Evolutionary conservation across 2,797 vertebrate genomes (phyloP).

Genomic region (Danio jaintianensis): DNA sequence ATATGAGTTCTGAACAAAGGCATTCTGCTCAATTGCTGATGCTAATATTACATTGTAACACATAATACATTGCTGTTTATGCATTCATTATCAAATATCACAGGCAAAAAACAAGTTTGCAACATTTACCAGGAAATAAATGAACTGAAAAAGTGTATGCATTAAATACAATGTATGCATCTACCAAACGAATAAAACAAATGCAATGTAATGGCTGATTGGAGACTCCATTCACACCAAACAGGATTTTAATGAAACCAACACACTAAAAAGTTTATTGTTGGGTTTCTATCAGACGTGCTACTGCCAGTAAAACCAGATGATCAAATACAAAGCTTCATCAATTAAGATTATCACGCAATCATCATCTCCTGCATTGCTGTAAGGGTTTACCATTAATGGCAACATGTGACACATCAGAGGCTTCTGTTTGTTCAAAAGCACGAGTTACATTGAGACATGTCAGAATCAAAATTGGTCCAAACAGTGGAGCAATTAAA

Average conservation of each 20-base stretch:
- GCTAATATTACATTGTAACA: neutral
- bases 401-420: conserved; percentile 57
- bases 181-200: neutral
- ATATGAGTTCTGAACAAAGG: neutral
- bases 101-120: neutral
- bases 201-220: neutral
- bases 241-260: neutral
- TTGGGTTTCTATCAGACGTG: conserved; percentile 29
- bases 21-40: neutral
- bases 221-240: neutral
- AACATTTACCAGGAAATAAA: neutral
- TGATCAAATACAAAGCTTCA: conserved; percentile 47
- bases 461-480: conserved; percentile 81
- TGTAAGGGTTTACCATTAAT: conserved; percentile 52
- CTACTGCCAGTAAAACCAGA: conserved; percentile 28
- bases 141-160: neutral
- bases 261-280: conserved; percentile 12
- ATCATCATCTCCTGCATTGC: conserved; percentile 41
- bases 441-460: conserved; percentile 79
- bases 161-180: neutral
- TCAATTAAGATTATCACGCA: conserved; percentile 56
- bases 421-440: conserved; percentile 78
- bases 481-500: conserved; percentile 86
- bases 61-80: neutral
- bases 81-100: neutral